A percentile compares a stretch with the other conserved stretches of the same genome.
Conservation (phyloP, 2,113 vertebrate genomes). For the Otolemur garnettii region DNA sequence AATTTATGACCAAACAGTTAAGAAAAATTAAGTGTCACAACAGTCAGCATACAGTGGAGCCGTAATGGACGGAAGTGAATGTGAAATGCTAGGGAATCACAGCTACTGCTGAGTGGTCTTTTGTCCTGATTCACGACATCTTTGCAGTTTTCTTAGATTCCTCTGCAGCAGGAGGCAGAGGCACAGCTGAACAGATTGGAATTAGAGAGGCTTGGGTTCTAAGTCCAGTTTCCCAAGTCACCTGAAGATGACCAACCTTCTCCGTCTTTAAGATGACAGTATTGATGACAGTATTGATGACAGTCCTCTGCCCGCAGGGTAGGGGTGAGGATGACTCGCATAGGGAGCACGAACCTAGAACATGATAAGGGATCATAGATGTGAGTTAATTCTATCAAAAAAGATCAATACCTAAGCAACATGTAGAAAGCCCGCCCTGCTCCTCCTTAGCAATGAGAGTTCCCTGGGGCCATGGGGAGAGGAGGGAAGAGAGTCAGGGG, state of each 20-base stretch:
- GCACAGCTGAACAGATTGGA: fast-evolving
- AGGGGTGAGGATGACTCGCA: too few species aligned
- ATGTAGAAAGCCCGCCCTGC: neutral
- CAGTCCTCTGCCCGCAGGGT: neutral
- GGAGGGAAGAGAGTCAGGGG: neutral
- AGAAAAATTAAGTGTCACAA: neutral
- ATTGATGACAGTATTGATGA: neutral
- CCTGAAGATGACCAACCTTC: neutral
- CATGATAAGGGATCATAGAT: neutral
- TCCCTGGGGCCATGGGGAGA: neutral
- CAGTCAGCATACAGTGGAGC: fast-evolving
- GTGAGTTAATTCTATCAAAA: neutral
- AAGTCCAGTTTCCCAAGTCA: neutral
- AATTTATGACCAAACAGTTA: neutral
- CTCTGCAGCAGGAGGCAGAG: neutral
- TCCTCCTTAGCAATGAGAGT: neutral
- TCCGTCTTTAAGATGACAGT: neutral
- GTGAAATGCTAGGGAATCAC: fast-evolving
- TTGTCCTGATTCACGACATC: fast-evolving
- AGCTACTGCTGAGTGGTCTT: fast-evolving
- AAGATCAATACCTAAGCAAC: fast-evolving
- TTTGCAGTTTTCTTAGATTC: neutral
- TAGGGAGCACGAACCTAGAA: fast-evolving
- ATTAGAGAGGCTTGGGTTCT: neutral
- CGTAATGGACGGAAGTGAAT: fast-evolving